Evolutionary conservation across 1,140 invertebrate genomes (phyloP), one percentile per base, ranked within the genome.

Genomic region (Camponotus floridanus): DNA sequence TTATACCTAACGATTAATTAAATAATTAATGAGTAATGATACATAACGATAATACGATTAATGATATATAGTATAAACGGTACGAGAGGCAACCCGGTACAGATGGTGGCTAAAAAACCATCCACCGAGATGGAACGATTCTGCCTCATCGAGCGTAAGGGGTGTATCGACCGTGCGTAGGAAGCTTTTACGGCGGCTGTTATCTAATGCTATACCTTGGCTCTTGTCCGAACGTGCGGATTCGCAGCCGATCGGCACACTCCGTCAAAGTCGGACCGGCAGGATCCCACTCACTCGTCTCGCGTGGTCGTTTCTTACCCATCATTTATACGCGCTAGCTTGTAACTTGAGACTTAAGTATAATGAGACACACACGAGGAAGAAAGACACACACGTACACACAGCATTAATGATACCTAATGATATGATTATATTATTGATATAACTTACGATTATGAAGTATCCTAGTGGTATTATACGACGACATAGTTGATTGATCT

Each of bases 401-500:
- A 90, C 89, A 90, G 91, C 94, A 94, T 94, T 94, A 94, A 94
- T 92, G 91, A 94, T 94, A 94, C 88, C 86, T 94, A 94, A 94
- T 91, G 91, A 94, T 94, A 95, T 93, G 92, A 94, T 94, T 94
- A 94, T 94, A 95, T 95, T 94, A 95, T 95, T 95, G 94, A 95
- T 95, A 95, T 94, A 94, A 94, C 93, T 94, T 94, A 95, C 91
- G 93, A 94, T 93, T 94, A 95, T 94, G 91, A 94, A 94, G 92
- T 95, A 95, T 94, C 92, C 94, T 95, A 95, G 93, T 92, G 93
- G 92, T 95, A 95, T 94, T 93, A 94, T 92, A 93, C 93, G 94
- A 94, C 89, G 93, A 94, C 93, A 95, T 95, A 95, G 94, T 95
- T 95, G 93, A 95, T 94, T 95, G 93, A 95, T 94, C 94, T 95